phyloP scores from a whole-genome alignment of 2,797 vertebrate species.

The Furcifer pardalis region DNA sequence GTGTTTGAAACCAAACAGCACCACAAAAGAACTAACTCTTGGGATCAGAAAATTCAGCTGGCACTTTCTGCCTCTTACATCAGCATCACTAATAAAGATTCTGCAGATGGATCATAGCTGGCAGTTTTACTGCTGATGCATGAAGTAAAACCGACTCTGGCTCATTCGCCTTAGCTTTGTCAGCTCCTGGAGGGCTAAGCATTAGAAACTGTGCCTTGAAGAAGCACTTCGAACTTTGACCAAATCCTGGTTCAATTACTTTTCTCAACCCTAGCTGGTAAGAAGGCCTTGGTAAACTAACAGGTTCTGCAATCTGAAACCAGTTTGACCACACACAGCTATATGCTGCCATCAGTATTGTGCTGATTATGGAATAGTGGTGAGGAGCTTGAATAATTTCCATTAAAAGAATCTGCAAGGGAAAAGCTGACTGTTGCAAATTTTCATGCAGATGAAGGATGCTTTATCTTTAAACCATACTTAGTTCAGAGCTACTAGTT shows the following conservation, averaged over 20 bases:
- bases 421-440: neutral
- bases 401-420: neutral
- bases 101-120: conserved; percentile 59
- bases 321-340: conserved; percentile 16
- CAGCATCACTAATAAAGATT: conserved; percentile 60
- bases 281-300: conserved; percentile 16
- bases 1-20: conserved; percentile 44
- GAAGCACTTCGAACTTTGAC: conserved; percentile 46
- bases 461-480: neutral
- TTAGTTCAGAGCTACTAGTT: neutral
- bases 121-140: conserved; percentile 59
- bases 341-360: conserved; percentile 2
- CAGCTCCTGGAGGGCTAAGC: conserved; percentile 63
- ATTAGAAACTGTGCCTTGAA: conserved; percentile 44
- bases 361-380: conserved; percentile 9
- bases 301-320: neutral
- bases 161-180: conserved; percentile 61
- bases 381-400: neutral
- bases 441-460: neutral
- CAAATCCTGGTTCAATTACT: conserved; percentile 38
- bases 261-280: conserved; percentile 12
- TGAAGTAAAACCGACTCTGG: conserved; percentile 61
- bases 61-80: conserved; percentile 58
- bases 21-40: conserved; percentile 9
- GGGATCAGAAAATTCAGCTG: conserved; percentile 51